Evolutionary conservation across 2,113 vertebrate species (phyloP), one percentile per base, ranked within the genome.

Genomic region (Gymnorhina tibicen): DNA sequence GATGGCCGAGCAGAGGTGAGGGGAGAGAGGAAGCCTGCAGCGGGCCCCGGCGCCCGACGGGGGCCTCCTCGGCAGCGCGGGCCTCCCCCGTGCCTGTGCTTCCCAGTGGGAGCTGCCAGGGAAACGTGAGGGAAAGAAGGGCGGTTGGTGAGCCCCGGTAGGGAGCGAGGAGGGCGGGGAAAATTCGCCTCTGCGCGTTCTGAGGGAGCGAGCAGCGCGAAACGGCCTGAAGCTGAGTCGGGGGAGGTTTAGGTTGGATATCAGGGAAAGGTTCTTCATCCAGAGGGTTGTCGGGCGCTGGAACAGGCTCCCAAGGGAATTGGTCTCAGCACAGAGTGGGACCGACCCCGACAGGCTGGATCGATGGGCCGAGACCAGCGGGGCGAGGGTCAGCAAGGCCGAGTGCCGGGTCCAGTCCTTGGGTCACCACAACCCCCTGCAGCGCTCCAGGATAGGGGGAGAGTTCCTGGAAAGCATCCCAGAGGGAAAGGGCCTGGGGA

Each of bases 11-110:
- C 37, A 77, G 63, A 60, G 73, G 84, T 77, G 84, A 60, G 84
- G 21, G 62, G 0, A 26, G 6, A 6, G 3, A 1, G 44, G 1
- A 4, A 4, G 70, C n/a, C 42, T 6, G 35, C 4, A 7, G 60
- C 28, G 15, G 32, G 32, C 15, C 64, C 20, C 33, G 8, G 33
- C 4, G 19, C 30, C n/a, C 12, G 2, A 5, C 10, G 13, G 42
- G 3, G 50, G 24, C 60, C 60, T 58, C 32, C 52, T 6, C 24
- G 32, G 32, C 42, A 41, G 6, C 19, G 5, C 13, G 6, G 24
- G 35, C 10, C 30, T 49, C 6, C 42, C 14, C 10, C 7, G 22
- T 13, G 41, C 7, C 28, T 46, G 16, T 19, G 42, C 30, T 19
- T 1, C 13, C 20, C 42, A 4, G 42, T 32, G 35, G 21, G 20